Percentiles rank a stretch among this genome's conserved stretches.
Evolutionary conservation across 2,888 invertebrate genomes (phyloP).

Genomic region (Drosophila sordidapex): DNA sequence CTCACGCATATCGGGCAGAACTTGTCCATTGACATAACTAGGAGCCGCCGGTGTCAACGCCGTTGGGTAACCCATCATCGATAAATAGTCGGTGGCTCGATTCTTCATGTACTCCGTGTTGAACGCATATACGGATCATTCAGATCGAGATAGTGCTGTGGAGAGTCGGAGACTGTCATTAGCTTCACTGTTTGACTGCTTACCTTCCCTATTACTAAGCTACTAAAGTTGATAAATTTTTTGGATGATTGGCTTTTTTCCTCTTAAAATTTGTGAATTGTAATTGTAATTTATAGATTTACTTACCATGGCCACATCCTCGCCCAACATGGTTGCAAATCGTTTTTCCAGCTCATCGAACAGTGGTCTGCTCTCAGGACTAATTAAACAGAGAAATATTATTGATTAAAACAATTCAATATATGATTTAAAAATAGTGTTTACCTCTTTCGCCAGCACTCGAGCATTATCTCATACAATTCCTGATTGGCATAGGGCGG

Average conservation of each 20-base stretch:
- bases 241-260: too few species aligned
- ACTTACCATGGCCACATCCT: slow-evolving; percentile 90
- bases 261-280: too few species aligned
- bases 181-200: not conserved
- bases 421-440: not conserved
- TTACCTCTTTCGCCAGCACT: slow-evolving; percentile 90
- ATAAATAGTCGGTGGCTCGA: slow-evolving; percentile 90
- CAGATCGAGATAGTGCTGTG: slow-evolving; percentile 93
- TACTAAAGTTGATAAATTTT: too few species aligned
- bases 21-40: slow-evolving; percentile 83
- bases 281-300: not conserved
- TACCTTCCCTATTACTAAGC: not conserved
- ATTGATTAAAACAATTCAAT: not conserved
- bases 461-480: slow-evolving; percentile 92
- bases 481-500: slow-evolving; percentile 93
- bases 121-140: slow-evolving; percentile 91
- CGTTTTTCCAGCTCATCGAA: slow-evolving; percentile 91
- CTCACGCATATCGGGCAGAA: slow-evolving; percentile 84
- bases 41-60: slow-evolving; percentile 83
- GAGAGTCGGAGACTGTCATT: not conserved
- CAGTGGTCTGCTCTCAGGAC: slow-evolving; percentile 91
- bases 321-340: slow-evolving; percentile 92
- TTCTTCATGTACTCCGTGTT: slow-evolving; percentile 87
- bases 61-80: slow-evolving; percentile 92
- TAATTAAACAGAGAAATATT: slow-evolving; percentile 78